Evolutionary conservation across 1,140 invertebrate species (phyloP).

Genomic region (Mamestra configurata): DNA sequence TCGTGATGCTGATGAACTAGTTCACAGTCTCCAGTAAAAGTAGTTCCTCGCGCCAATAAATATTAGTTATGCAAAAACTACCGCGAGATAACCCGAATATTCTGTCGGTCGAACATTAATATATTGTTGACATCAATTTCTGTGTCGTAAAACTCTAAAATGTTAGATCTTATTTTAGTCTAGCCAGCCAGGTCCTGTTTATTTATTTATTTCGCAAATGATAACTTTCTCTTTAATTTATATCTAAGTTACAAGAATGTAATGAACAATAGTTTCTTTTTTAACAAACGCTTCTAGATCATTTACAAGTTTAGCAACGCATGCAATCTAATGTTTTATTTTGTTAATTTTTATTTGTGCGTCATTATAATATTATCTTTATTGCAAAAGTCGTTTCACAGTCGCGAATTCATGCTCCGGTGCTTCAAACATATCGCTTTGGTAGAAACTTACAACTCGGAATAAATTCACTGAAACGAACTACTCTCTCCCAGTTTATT

Average conservation of each 20-base stretch:
- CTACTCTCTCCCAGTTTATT: slow-evolving; percentile 18
- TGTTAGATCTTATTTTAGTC: background rate
- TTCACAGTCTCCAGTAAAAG: slow-evolving; percentile 21
- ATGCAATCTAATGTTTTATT: slow-evolving; percentile 5
- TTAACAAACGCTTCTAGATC: background rate
- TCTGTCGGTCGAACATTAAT: background rate
- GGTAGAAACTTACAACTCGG: slow-evolving; percentile 9
- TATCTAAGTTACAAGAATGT: slow-evolving; percentile 17
- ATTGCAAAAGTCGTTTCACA: background rate
- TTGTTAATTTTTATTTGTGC: background rate
- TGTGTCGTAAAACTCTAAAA: background rate
- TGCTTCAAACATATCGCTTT: slow-evolving; percentile 13
- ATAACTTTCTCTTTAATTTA: slow-evolving; percentile 38
- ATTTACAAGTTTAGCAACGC: background rate
- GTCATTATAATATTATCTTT: slow-evolving; percentile 25
- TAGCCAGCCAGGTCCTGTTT: slow-evolving; percentile 2
- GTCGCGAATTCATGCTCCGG: slow-evolving; percentile 36
- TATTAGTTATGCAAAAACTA: background rate
- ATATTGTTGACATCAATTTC: slow-evolving; percentile 19
- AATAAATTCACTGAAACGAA: background rate
- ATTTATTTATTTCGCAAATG: slow-evolving; percentile 26
- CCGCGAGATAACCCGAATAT: background rate
- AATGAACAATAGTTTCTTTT: slow-evolving; percentile 17
- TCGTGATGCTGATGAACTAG: slow-evolving; percentile 12
- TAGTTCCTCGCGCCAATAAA: background rate